Percentiles rank a stretch among this genome's conserved stretches.
These are phyloP conservation scores for Myocastor coypus DNA, from an alignment of 2,113 vertebrate species.

Conservation along the genomic window DNA sequence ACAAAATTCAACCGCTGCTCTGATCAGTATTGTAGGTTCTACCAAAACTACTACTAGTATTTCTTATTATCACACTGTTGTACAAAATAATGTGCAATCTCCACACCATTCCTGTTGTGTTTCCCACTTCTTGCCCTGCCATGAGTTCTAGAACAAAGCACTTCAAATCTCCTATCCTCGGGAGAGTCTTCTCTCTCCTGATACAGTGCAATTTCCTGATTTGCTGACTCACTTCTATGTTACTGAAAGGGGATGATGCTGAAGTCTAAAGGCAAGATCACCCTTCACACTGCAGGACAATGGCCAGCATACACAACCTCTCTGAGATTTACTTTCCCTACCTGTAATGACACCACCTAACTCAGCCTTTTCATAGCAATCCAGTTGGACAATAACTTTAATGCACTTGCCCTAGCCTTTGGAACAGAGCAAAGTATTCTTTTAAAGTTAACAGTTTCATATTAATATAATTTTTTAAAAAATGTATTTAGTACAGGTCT, in stretches of 20 bases:
- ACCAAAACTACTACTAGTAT: neutral
- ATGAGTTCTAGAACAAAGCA: neutral
- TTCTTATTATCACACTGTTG: accelerated
- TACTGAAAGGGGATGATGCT: neutral
- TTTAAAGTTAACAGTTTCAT: neutral
- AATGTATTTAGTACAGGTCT: too few relatives aligned
- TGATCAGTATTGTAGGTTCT: neutral
- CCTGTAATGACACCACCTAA: neutral
- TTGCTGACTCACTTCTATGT: neutral
- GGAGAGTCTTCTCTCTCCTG: neutral
- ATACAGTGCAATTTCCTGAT: neutral
- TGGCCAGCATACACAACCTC: accelerated
- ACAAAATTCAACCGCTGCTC: neutral
- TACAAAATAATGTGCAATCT: neutral
- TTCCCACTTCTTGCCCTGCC: too few relatives aligned
- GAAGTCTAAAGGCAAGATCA: neutral
- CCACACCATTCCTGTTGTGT: accelerated
- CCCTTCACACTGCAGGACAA: neutral
- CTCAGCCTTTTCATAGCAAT: neutral
- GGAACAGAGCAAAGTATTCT: neutral
- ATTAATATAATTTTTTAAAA: neutral
- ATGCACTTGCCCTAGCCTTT: neutral
- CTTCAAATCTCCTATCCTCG: accelerated
- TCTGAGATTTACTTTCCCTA: neutral
- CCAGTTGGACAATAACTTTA: accelerated